phyloP scores from a whole-genome alignment of 2,113 vertebrate genomes.

The Hemiprocne comata region DNA sequence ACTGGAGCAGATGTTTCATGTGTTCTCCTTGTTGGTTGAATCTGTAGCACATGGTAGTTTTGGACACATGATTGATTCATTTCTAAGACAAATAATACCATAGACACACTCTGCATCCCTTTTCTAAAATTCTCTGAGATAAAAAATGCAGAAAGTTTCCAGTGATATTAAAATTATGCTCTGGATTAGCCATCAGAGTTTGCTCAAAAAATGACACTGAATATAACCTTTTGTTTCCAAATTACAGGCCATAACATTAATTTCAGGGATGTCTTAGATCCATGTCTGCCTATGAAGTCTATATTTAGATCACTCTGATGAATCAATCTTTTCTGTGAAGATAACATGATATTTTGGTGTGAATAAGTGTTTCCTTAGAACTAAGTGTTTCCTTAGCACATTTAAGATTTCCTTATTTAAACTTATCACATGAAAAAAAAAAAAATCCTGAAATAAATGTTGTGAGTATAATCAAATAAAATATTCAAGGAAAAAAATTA shows the following conservation, averaged over 20 bases:
- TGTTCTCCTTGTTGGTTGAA: background rate
- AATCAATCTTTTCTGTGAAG: background rate
- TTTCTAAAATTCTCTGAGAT: background rate
- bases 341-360: background rate
- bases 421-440: background rate
- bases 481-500: background rate
- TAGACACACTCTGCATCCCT: accelerated
- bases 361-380: background rate
- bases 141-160: background rate
- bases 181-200: background rate
- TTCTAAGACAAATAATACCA: background rate
- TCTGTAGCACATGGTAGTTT: background rate
- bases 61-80: background rate
- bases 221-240: background rate
- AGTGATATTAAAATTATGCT: background rate
- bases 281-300: background rate
- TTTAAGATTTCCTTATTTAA: background rate
- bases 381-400: background rate
- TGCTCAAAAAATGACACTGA: background rate
- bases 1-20: background rate
- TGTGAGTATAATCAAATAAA: background rate
- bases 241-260: background rate
- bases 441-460: background rate
- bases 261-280: background rate
- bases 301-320: background rate